phyloP scores from a whole-genome alignment of 1,140 invertebrate species.

The Solenopsis fugax region DNA sequence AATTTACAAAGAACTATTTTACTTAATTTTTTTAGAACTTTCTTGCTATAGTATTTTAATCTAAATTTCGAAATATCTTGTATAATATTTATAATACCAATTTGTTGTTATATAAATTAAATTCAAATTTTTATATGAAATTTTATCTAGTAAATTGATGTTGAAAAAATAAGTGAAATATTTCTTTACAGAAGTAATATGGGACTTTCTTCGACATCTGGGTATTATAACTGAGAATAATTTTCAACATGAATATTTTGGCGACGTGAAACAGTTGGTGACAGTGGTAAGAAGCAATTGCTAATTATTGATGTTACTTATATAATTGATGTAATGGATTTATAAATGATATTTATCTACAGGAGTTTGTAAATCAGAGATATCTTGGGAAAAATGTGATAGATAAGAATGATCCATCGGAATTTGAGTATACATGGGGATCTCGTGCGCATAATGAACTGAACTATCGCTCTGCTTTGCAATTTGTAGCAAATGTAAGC shows the following conservation, averaged over 20 bases:
- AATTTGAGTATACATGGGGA: constrained; percentile 77
- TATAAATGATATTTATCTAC: constrained; percentile 12
- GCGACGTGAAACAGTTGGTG: constrained; percentile 75
- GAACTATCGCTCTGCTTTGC: constrained; percentile 66
- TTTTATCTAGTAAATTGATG: not conserved
- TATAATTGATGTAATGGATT: not conserved
- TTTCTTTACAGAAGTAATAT: constrained; percentile 74
- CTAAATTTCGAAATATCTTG: not conserved
- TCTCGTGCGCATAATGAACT: constrained; percentile 76
- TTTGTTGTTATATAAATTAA: not conserved
- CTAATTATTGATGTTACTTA: not conserved
- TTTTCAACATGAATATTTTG: constrained; percentile 76
- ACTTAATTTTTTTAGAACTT: no score
- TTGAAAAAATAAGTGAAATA: not conserved
- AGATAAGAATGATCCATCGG: constrained; percentile 13
- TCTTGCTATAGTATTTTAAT: no score
- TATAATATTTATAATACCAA: constrained; percentile 3
- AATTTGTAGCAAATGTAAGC: constrained; percentile 78
- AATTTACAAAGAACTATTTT: no score
- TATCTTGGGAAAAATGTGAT: constrained; percentile 70
- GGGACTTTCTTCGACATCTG: constrained; percentile 73
- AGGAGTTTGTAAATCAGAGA: constrained; percentile 80
- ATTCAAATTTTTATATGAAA: not conserved
- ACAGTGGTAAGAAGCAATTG: constrained; percentile 69
- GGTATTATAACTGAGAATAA: constrained; percentile 66